Conservation (phyloP, 2,888 invertebrate species). For the Trimorus sp. region DNA sequence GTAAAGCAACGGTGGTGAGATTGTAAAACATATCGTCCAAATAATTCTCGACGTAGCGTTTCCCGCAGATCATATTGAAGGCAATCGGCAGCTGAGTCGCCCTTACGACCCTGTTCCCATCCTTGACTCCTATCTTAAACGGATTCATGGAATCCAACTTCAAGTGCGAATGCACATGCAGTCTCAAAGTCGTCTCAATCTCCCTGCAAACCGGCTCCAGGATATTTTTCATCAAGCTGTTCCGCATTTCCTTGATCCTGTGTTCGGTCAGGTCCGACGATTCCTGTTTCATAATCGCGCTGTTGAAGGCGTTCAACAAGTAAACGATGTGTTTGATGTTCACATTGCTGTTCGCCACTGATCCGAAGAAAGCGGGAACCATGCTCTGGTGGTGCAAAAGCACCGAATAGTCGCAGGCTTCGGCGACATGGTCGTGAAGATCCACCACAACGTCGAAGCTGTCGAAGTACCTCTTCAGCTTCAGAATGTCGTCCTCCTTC, state of each 20-base stretch:
- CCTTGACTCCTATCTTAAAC: conserved; percentile 85
- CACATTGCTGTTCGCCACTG: conserved; percentile 72
- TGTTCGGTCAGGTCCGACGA: conserved; percentile 66
- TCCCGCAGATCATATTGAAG: conserved; percentile 73
- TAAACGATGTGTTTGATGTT: conserved; percentile 76
- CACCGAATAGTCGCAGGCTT: conserved; percentile 77
- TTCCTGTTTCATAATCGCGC: conserved; percentile 72
- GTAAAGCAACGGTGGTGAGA: conserved; percentile 96
- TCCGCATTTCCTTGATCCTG: conserved; percentile 67
- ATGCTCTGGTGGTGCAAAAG: conserved; percentile 78
- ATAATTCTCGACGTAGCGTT: conserved; percentile 90
- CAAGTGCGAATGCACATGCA: conserved; percentile 95
- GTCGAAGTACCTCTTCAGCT: conserved; percentile 83
- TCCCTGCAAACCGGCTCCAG: conserved; percentile 90
- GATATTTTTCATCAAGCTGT: conserved; percentile 84
- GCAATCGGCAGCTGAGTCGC: conserved; percentile 72
- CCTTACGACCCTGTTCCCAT: conserved; percentile 84
- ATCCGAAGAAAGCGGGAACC: conserved; percentile 77
- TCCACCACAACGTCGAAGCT: conserved; percentile 77
- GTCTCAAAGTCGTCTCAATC: conserved; percentile 95
- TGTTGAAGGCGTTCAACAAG: conserved; percentile 76
- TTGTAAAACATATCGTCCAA: conserved; percentile 98
- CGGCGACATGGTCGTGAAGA: conserved; percentile 71
- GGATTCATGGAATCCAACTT: conserved; percentile 89
- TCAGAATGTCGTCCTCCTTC: conserved; percentile 82